Evolutionary conservation across 1,140 invertebrate species (phyloP).

Genomic region (Periplaneta americana): DNA sequence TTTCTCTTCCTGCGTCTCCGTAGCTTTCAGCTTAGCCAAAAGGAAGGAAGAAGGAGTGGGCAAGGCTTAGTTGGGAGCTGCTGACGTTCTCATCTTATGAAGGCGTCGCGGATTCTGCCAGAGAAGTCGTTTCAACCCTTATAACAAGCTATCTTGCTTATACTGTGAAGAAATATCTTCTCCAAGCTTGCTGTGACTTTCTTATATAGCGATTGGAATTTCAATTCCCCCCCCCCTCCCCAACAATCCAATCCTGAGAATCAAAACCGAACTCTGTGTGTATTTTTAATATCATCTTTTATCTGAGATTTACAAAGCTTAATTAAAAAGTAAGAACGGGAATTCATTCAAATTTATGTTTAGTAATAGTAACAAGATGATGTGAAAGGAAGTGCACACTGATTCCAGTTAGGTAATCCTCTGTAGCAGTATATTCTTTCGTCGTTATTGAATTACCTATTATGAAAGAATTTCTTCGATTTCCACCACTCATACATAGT

Average conservation of each 20-base stretch:
- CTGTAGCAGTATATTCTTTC: too few relatives aligned
- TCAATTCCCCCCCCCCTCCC: not conserved
- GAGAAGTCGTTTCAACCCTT: not conserved
- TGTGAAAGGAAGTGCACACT: too few relatives aligned
- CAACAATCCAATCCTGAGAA: not conserved
- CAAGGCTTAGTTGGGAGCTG: not conserved
- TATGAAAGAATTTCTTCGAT: too few relatives aligned
- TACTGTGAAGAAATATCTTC: not conserved
- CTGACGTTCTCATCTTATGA: not conserved
- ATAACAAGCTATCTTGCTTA: not conserved
- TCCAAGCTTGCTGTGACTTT: not conserved
- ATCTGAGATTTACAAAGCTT: not conserved
- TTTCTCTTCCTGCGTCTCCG: not conserved
- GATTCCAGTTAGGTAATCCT: too few relatives aligned
- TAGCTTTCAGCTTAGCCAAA: not conserved
- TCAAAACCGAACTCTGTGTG: not conserved
- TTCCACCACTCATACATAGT: too few relatives aligned
- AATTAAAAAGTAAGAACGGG: not conserved
- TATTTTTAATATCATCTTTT: not conserved
- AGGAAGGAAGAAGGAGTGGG: not conserved
- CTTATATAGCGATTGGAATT: not conserved
- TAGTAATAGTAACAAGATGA: too few relatives aligned
- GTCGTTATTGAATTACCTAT: too few relatives aligned
- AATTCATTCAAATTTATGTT: too few relatives aligned
- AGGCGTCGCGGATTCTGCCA: not conserved